Evolutionary conservation across 2,888 invertebrate species (phyloP), one percentile per base, ranked within the genome.

Genomic region (Phrixothrix hirtus): DNA sequence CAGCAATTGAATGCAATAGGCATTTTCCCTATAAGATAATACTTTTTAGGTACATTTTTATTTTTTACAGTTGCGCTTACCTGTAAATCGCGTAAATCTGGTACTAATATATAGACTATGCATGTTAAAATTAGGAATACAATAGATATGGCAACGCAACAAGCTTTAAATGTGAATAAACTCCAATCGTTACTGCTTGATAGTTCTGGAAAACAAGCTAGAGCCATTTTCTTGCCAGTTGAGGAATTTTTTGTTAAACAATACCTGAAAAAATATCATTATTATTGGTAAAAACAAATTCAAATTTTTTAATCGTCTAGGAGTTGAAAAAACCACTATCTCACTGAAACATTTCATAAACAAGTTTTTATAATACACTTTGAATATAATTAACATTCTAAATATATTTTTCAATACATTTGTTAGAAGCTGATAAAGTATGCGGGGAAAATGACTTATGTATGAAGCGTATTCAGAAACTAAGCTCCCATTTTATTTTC

Each of bases 41-140:
- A 11, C 11, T 1, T 39, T 26, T 16, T 11, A 25, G 11, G 13
- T 9, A 25, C 1, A n/a, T 25, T 9, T 11, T 27, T 27, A 17
- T 21, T n/a, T 17, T 14, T 14, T 7, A 30, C 4, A 13, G 9
- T 42, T 15, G 52, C n/a, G n/a, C 27, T 52, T 67, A 76, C 75
- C 68, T 77, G 75, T 36, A 75, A 69, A 64, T 76, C 84, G 73
- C 86, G 78, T 64, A 87, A 71, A 66, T 83, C 81, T 3, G 85
- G 84, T 14, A 87, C 69, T 36, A 78, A 75, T 32, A 76, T 67
- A 68, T 87, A 88, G 1, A 87, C 80, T 0, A 78, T 68, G 17
- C 85, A 73, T 0, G 87, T 87, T 6, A 78, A 65, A 5, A 81
- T 61, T 0, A 87, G 75, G 62, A 86, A 87, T 13, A 80, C 62